Conservation (phyloP, 2,888 invertebrate genomes). For the Hydrotaea diabolus region DNA sequence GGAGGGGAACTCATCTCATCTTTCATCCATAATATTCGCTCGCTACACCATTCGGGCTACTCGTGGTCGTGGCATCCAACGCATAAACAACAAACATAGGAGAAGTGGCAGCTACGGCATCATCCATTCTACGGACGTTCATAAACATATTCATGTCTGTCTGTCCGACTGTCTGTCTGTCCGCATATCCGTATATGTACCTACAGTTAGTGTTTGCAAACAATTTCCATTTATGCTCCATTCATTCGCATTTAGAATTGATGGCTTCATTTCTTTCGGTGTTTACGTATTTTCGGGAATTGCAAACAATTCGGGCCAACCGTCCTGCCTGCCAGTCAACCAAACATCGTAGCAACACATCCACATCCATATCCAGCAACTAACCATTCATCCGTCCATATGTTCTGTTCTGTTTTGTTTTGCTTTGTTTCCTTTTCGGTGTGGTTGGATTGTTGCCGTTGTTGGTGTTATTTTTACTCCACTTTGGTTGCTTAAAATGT, state of each 20-base stretch:
- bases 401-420: no score
- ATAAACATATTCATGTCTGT: constrained; percentile 9
- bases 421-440: constrained; percentile 11
- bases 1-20: no score
- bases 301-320: constrained; percentile 26
- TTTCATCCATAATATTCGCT: background rate
- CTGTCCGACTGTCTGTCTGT: no score
- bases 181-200: background rate
- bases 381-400: constrained; percentile 30
- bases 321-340: background rate
- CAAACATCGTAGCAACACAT: background rate
- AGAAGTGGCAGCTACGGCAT: background rate
- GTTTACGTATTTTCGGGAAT: constrained; percentile 26
- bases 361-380: background rate
- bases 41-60: constrained; percentile 17
- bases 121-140: constrained; percentile 7
- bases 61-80: background rate
- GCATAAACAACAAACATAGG: constrained; percentile 19
- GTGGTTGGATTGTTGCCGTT: background rate
- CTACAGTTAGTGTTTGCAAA: constrained; percentile 28
- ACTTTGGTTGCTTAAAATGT: constrained; percentile 23
- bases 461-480: background rate
- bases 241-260: constrained; percentile 44
- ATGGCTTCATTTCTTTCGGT: constrained; percentile 36
- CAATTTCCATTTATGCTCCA: constrained; percentile 44